phyloP scores from a whole-genome alignment of 1,140 invertebrate genomes.

The Drosophila sp. region DNA sequence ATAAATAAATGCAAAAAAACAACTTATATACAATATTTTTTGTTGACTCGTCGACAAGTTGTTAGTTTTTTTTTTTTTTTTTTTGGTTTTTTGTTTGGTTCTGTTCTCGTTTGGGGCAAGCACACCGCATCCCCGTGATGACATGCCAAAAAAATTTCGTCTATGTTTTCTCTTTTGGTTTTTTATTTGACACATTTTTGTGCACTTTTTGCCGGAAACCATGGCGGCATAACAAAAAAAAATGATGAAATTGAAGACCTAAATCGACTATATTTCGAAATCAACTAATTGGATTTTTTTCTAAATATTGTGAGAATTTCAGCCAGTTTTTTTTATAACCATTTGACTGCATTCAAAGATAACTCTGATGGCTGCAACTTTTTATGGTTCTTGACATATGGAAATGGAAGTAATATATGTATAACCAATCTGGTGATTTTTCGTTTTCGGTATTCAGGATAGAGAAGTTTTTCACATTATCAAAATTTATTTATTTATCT shows the following conservation, averaged over 20 bases:
- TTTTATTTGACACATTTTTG: slow-evolving; percentile 20
- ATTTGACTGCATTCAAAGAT: too few species aligned
- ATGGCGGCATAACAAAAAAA: neutral
- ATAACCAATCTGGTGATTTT: too few species aligned
- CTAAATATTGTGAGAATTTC: neutral
- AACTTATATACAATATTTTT: neutral
- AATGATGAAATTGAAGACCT: slow-evolving; percentile 8
- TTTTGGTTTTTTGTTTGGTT: neutral
- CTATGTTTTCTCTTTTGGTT: slow-evolving; percentile 11
- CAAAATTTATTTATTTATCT: too few species aligned
- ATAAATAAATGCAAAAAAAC: neutral
- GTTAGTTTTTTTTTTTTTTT: slow-evolving; percentile 10
- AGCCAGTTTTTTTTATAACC: too few species aligned
- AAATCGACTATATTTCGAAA: slow-evolving; percentile 10
- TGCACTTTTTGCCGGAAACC: slow-evolving; percentile 1
- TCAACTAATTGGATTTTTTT: neutral
- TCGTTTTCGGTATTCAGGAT: too few species aligned
- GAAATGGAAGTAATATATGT: too few species aligned
- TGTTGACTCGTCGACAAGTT: slow-evolving; percentile 20
- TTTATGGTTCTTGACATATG: too few species aligned
- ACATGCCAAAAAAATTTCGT: slow-evolving; percentile 11
- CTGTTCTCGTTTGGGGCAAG: slow-evolving; percentile 6
- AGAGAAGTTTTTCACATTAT: too few species aligned
- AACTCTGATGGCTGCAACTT: too few species aligned
- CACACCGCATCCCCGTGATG: neutral